A percentile compares a stretch with the other conserved stretches of the same genome.
These are phyloP conservation scores for Lepilemur ruficaudatus DNA, from an alignment of 2,797 vertebrate species.

Conservation along the genomic window DNA sequence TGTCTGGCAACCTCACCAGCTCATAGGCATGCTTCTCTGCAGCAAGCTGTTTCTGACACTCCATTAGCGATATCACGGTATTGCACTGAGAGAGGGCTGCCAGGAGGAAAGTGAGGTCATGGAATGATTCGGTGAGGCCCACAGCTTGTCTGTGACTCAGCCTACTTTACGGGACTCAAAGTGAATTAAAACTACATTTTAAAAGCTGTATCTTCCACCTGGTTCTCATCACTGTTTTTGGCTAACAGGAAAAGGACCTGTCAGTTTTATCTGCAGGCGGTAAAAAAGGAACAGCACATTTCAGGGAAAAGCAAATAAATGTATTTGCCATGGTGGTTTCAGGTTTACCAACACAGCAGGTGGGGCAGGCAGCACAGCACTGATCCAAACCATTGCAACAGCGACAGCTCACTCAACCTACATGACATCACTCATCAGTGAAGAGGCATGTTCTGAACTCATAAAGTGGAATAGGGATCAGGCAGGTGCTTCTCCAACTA, in stretches of 20 bases:
- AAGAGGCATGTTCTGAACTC: neutral
- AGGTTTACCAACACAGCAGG: neutral
- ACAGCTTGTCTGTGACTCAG: neutral
- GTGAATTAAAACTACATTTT: slow-evolving; percentile 53
- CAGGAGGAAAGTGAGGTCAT: neutral
- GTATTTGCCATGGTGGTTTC: slow-evolving; percentile 1
- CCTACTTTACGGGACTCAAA: slow-evolving; percentile 16
- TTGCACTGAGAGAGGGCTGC: neutral
- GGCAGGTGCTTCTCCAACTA: neutral
- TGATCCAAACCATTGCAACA: neutral
- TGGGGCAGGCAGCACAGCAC: neutral
- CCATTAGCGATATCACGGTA: neutral
- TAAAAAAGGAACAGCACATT: slow-evolving; percentile 42
- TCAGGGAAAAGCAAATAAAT: slow-evolving; percentile 53
- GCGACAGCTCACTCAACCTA: neutral
- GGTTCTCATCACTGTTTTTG: slow-evolving; percentile 61
- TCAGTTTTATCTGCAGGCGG: slow-evolving; percentile 46
- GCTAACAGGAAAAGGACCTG: slow-evolving; percentile 43
- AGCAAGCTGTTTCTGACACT: neutral
- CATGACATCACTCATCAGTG: neutral
- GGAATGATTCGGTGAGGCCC: neutral
- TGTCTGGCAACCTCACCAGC: neutral
- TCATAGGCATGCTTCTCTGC: neutral
- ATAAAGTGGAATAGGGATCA: neutral
- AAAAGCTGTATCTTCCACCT: slow-evolving; percentile 46